Base-by-base conservation (phyloP, 2,888 invertebrate species). In the Acleris emargana region DNA sequence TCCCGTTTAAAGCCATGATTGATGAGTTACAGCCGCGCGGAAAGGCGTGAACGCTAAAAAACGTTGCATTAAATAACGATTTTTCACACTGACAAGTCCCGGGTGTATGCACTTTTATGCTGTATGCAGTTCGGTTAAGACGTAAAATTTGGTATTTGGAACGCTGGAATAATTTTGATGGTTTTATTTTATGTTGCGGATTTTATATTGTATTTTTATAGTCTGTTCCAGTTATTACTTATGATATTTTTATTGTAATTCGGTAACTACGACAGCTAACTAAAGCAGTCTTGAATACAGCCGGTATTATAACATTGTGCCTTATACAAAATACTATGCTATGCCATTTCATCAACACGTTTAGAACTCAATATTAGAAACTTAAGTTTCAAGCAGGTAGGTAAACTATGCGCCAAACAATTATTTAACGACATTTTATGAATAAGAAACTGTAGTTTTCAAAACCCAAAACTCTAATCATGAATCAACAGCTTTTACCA, bases 21-120 rank as follows among this genome's bases (percentile, higher is more conserved):
- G 86, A 86, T 86, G 83, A 74, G 70, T 71, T 71, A 64, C 74
- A 73, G 73, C 68, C 76, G 67, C 73, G 76, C 77, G 76, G 74
- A 78, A 79, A 77, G 76, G 81, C 76, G 73, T 74, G 75, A 76
- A 77, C 78, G 74, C 58, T 66, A 79, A 83, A 85, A 84, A 87
- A 78, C 74, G 75, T 70, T 78, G 80, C 80, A 84, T 87, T 85
- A 86, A 84, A 86, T 80, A 84, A 73, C 84, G 78, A 86, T 88
- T 84, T 87, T 86, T 88, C 86, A 87, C 77, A 78, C 80, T 83
- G 83, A 83, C 79, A 79, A 76, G 72, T 73, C 74, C 74, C 69
- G 69, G 69, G 64, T 72, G 74, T 73, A 75, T 75, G 75, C 72
- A 67, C 68, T 70, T 71, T 74, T 72, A 60, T 43, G 7, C 59